These are phyloP conservation scores for Leucophenga varia DNA, from an alignment of 1,140 invertebrate species.

Conservation along the genomic window DNA sequence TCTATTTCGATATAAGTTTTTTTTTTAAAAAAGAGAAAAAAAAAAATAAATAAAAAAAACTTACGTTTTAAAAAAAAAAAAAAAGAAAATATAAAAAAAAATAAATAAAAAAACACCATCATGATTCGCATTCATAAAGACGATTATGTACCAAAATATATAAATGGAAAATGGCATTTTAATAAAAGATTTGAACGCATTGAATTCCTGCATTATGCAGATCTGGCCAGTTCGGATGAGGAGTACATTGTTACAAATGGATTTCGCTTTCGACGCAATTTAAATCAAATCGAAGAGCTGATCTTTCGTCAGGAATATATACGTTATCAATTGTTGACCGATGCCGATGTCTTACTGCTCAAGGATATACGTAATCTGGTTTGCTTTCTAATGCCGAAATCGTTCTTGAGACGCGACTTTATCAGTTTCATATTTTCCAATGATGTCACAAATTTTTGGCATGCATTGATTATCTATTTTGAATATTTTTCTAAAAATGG, in stretches of 20 bases:
- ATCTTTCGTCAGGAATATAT: slow-evolving; percentile 41
- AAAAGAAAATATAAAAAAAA: too few species aligned
- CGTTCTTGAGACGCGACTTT: slow-evolving; percentile 31
- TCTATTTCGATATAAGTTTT: too few species aligned
- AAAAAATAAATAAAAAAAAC: too few species aligned
- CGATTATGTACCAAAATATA: slow-evolving; percentile 33
- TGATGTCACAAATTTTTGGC: slow-evolving; percentile 34
- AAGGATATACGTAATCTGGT: slow-evolving; percentile 44
- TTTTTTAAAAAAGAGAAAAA: too few species aligned
- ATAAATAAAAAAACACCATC: too few species aligned
- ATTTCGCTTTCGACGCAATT: slow-evolving; percentile 28
- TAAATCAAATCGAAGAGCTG: slow-evolving; percentile 45
- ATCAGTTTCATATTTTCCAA: slow-evolving; percentile 37
- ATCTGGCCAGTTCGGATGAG: slow-evolving; percentile 22
- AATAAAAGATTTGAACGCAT: slow-evolving; percentile 26
- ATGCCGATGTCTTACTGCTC: slow-evolving; percentile 37
- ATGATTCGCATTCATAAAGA: slow-evolving; percentile 35
- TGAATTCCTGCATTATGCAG: slow-evolving; percentile 29
- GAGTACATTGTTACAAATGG: slow-evolving; percentile 35
- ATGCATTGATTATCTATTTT: slow-evolving; percentile 48
- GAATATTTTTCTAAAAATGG: slow-evolving; percentile 45
- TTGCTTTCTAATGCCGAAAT: slow-evolving; percentile 38
- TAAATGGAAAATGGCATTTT: slow-evolving; percentile 44
- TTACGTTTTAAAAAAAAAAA: too few species aligned
- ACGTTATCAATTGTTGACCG: slow-evolving; percentile 20